These are phyloP conservation scores for Lerista edwardsae DNA, from an alignment of 2,797 vertebrate species.

Conservation along the genomic window DNA sequence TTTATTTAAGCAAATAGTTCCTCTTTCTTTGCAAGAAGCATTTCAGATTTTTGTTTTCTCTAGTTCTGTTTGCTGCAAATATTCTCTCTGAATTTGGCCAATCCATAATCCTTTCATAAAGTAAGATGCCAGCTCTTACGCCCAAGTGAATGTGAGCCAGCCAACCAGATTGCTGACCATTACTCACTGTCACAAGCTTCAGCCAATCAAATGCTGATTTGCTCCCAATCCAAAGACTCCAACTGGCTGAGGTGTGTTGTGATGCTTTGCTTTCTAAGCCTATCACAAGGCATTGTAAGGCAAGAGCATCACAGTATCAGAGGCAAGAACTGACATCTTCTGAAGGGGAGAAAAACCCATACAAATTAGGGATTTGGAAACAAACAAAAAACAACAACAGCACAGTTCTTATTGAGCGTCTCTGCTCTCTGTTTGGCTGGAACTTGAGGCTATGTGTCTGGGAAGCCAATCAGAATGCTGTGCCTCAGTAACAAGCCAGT, in stretches of 20 bases:
- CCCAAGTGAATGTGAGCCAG: background rate
- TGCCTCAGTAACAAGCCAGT: background rate
- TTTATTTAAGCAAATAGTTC: background rate
- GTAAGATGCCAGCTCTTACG: constrained; percentile 15
- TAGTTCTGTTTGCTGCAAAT: background rate
- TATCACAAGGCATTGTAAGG: background rate
- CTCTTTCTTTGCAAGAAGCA: background rate
- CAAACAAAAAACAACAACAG: background rate
- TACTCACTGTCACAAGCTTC: background rate
- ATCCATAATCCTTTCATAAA: constrained; percentile 26
- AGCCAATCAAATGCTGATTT: background rate
- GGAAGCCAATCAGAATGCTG: background rate
- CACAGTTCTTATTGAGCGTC: background rate
- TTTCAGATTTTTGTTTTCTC: background rate
- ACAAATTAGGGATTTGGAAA: constrained; percentile 28
- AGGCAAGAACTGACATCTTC: constrained; percentile 3
- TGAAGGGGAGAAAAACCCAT: background rate
- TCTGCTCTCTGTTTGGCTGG: constrained; percentile 5
- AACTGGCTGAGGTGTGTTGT: background rate
- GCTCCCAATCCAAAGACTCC: background rate
- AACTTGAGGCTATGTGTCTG: background rate
- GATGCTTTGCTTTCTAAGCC: background rate
- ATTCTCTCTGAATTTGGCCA: background rate
- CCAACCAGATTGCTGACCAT: constrained; percentile 4
- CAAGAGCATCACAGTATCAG: background rate